These are phyloP conservation scores for Anarrhichthys ocellatus DNA, from an alignment of 2,113 vertebrate species.

Conservation along the genomic window DNA sequence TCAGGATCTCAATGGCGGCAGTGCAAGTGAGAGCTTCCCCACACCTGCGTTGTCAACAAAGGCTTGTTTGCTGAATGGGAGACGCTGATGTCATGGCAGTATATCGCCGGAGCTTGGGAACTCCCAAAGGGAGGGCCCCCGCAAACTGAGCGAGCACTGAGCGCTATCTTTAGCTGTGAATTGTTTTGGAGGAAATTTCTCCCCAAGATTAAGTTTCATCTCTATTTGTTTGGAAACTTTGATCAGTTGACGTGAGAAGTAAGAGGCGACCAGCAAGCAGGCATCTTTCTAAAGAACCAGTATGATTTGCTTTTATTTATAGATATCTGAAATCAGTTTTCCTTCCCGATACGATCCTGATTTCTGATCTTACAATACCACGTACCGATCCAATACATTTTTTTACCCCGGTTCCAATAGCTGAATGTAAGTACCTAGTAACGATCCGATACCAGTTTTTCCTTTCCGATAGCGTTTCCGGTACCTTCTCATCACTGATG, in stretches of 20 bases:
- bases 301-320: no score
- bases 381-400: no score
- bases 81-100: slow-evolving; percentile 66
- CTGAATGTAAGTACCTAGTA: no score
- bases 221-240: not conserved
- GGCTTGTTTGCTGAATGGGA: slow-evolving; percentile 58
- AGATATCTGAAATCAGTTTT: no score
- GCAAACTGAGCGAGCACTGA: slow-evolving; percentile 17
- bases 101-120: slow-evolving; percentile 49
- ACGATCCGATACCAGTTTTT: no score
- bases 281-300: no score
- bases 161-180: slow-evolving; percentile 35
- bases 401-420: no score
- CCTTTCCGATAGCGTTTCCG: no score
- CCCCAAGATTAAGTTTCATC: slow-evolving; percentile 21
- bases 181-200: not conserved
- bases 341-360: no score
- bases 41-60: slow-evolving; percentile 60
- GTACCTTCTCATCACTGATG: not conserved
- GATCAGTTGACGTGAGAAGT: not conserved
- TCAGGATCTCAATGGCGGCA: slow-evolving; percentile 53
- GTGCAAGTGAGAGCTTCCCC: slow-evolving; percentile 65
- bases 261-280: no score
- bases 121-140: slow-evolving; percentile 41
- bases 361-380: no score